A percentile compares a stretch with the other conserved stretches of the same genome.
phyloP scores from a whole-genome alignment of 1,140 invertebrate species.

The Drosophila sucinea region DNA sequence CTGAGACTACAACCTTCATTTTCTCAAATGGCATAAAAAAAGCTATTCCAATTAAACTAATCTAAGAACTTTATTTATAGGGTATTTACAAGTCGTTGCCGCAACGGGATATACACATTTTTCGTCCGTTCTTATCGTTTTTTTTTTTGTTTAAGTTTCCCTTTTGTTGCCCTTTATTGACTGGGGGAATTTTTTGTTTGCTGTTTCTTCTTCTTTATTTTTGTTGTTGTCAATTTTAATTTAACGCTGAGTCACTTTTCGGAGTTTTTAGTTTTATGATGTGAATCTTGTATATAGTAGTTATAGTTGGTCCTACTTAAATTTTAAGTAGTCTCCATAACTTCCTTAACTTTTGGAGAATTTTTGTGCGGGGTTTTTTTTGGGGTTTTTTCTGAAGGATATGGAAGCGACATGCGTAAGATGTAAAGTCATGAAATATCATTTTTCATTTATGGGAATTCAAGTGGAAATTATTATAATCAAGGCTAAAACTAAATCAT shows the following conservation, averaged over 20 bases:
- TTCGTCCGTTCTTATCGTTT: neutral
- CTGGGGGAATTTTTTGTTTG: conserved; percentile 16
- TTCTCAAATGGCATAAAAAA: too few species aligned
- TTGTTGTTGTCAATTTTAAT: conserved; percentile 27
- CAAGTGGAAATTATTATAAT: conserved; percentile 13
- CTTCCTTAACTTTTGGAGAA: conserved; percentile 48
- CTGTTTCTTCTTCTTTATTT: conserved; percentile 37
- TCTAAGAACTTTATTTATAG: too few species aligned
- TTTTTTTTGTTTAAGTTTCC: conserved; percentile 48
- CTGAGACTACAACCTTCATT: too few species aligned
- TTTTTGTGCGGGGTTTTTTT: neutral
- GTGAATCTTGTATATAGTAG: conserved; percentile 20
- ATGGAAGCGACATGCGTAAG: conserved; percentile 33
- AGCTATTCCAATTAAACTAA: too few species aligned
- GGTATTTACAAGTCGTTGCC: neutral
- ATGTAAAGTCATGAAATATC: conserved; percentile 19
- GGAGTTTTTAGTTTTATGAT: conserved; percentile 20
- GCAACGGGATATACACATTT: neutral
- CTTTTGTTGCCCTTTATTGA: conserved; percentile 56
- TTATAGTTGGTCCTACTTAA: conserved; percentile 37
- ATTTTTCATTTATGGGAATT: conserved; percentile 1
- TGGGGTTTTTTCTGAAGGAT: conserved; percentile 62
- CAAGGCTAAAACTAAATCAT: conserved; percentile 14
- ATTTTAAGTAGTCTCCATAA: conserved; percentile 28
- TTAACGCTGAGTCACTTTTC: conserved; percentile 44